Evolutionary conservation across 2,797 vertebrate genomes (phyloP).

Genomic region (Semotilus atromaculatus): DNA sequence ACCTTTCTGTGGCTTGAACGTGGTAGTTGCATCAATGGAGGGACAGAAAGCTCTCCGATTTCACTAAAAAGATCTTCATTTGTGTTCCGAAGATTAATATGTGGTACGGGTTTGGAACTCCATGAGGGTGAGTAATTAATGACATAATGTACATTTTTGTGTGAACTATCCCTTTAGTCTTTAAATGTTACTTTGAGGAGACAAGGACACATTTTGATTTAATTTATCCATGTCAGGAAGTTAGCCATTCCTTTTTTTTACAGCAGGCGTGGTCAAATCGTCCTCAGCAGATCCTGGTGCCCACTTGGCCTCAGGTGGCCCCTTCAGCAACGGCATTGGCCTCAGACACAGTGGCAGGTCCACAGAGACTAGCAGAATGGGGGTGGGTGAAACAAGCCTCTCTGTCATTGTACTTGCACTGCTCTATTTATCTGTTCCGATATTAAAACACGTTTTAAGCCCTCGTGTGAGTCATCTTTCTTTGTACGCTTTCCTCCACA

Average conservation of each 20-base stretch:
- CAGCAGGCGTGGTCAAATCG: conserved; percentile 91
- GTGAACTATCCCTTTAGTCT: neutral
- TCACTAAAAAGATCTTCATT: too few relatives aligned
- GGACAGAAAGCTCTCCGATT: neutral
- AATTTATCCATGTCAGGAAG: neutral
- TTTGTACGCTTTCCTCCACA: neutral
- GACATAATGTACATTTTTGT: too few relatives aligned
- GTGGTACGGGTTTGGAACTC: too few relatives aligned
- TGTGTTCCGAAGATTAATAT: neutral
- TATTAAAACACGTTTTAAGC: neutral
- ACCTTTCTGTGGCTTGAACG: neutral
- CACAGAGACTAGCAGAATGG: conserved; percentile 96
- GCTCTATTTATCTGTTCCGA: neutral
- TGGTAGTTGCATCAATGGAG: neutral
- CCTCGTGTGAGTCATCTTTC: neutral
- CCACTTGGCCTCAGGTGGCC: conserved; percentile 92
- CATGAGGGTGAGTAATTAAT: too few relatives aligned
- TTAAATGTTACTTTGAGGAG: neutral
- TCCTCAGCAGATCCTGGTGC: conserved; percentile 93
- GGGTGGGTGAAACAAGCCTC: conserved; percentile 80
- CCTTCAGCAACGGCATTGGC: conserved; percentile 83
- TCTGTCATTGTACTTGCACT: neutral
- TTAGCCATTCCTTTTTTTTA: neutral
- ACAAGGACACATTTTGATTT: neutral
- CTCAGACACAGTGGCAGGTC: conserved; percentile 91